Conservation (phyloP, 2,797 vertebrate species). For the Enteromius treurensis region DNA sequence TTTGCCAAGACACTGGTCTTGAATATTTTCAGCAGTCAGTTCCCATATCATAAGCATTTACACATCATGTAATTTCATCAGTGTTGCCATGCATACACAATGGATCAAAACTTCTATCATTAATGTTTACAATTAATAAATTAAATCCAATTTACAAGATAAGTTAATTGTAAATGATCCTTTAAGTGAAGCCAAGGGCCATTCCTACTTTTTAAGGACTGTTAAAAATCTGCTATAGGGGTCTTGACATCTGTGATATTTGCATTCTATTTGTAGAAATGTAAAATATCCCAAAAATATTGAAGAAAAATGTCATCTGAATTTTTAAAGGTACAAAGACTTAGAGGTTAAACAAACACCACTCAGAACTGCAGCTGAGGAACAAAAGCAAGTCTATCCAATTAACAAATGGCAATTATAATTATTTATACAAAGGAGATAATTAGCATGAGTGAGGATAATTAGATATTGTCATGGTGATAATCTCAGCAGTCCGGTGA, state of each 20-base stretch:
- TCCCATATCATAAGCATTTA: not conserved
- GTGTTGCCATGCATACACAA: not conserved
- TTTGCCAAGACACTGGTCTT: not conserved
- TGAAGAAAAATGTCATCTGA: not conserved
- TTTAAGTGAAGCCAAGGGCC: not conserved
- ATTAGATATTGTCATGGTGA: conserved; percentile 39
- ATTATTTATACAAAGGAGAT: conserved; percentile 34
- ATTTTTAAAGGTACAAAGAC: conserved; percentile 3
- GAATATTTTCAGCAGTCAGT: not conserved
- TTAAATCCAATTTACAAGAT: not conserved
- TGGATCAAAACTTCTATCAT: not conserved
- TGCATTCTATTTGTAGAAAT: not conserved
- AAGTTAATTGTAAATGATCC: not conserved
- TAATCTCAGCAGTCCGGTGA: conserved; percentile 21
- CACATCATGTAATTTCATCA: not conserved
- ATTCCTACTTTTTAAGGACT: not conserved
- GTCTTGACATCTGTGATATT: not conserved
- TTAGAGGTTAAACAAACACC: conserved; percentile 15
- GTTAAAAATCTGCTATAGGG: not conserved
- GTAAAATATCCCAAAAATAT: not conserved
- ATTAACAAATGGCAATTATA: conserved; percentile 34
- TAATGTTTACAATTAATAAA: not conserved
- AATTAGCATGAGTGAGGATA: conserved; percentile 31
- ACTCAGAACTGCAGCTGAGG: not conserved
- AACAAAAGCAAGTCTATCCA: not conserved